Evolutionary conservation across 2,797 vertebrate species (phyloP).

Genomic region (Esox lucius): DNA sequence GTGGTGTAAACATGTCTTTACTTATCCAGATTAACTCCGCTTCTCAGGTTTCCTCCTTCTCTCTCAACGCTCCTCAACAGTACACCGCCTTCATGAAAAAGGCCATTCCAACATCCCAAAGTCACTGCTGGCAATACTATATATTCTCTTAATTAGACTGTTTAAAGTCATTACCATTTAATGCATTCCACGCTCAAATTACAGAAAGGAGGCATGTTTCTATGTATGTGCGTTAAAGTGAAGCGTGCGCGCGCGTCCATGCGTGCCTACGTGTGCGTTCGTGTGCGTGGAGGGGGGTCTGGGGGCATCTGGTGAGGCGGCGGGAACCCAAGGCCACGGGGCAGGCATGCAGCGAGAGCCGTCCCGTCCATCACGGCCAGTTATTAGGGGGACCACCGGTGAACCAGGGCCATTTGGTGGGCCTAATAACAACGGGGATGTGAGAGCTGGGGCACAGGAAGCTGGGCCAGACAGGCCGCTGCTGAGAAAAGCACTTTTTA

Average conservation of each 20-base stretch:
- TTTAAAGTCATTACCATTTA: constrained; percentile 75
- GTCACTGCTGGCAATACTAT: constrained; percentile 66
- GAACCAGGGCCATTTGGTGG: constrained; percentile 82
- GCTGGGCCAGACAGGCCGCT: constrained; percentile 84
- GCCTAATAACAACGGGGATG: constrained; percentile 80
- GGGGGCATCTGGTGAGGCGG: constrained; percentile 56
- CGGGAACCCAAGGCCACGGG: constrained; percentile 81
- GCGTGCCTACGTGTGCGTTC: constrained; percentile 39
- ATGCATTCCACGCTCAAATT: constrained; percentile 68
- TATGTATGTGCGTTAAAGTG: constrained; percentile 60
- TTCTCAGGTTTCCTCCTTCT: constrained; percentile 70
- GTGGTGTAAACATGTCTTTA: constrained; percentile 81
- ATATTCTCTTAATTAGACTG: constrained; percentile 77
- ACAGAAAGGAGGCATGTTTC: constrained; percentile 51
- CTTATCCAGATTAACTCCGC: constrained; percentile 77
- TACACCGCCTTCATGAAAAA: constrained; percentile 53
- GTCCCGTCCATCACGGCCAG: constrained; percentile 79
- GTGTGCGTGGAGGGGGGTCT: constrained; percentile 12
- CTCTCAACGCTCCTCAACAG: constrained; percentile 47
- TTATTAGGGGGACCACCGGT: constrained; percentile 87
- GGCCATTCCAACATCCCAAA: constrained; percentile 55
- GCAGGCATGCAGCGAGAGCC: constrained; percentile 65
- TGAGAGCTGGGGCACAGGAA: constrained; percentile 86
- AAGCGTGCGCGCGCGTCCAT: constrained; percentile 19
- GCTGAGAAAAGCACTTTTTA: constrained; percentile 84